Base-by-base conservation (phyloP, 2,113 vertebrate genomes). In the Parus major region DNA sequence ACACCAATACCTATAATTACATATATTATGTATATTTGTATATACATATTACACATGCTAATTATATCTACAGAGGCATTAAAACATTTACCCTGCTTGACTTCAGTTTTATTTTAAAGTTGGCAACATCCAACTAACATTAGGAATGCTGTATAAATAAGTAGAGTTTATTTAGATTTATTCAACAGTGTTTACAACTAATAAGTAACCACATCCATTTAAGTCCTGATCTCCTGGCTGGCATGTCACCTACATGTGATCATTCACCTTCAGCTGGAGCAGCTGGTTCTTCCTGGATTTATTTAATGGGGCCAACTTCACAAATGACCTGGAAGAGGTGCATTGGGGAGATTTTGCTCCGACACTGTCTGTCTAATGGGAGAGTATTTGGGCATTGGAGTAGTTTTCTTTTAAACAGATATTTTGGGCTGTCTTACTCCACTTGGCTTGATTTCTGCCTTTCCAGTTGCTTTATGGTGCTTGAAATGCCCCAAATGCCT, bases 81-180 rank as follows among this genome's bases (percentile, higher is more conserved):
- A 92, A 84, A 55, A 60, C 8, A 10, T 71, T 93, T 66, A 66
- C 61, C 52, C 24, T 60, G 59, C 56, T 72, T 88, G 76, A 42
- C 85, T 86, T 83, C 73, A 61, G 56, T 90, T 86, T 55, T 80
- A 61, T 92, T 95, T 96, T 94, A 70, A 94, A 95, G 86, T 46
- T 53, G 57, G 80, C 53, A 64, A 33, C 61, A 35, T 72, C 68
- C 75, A 93, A 35, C 56, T 57, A 90, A 85, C 75, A 44, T 56
- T 76, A 65, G 31, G 50, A 77, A 76, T 4, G 13, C 86, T 85
- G 70, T 61, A 75, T 92, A 87, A 87, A 79, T 85, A 87, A 82
- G 78, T 66, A 57, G 70, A 63, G 39, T 93, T 92, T 92, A 75
- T 85, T 94, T 72, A 91, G 85, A 87, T 91, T 61, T 82, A 82